phyloP scores from a whole-genome alignment of 2,797 vertebrate genomes.

The Alca torda region DNA sequence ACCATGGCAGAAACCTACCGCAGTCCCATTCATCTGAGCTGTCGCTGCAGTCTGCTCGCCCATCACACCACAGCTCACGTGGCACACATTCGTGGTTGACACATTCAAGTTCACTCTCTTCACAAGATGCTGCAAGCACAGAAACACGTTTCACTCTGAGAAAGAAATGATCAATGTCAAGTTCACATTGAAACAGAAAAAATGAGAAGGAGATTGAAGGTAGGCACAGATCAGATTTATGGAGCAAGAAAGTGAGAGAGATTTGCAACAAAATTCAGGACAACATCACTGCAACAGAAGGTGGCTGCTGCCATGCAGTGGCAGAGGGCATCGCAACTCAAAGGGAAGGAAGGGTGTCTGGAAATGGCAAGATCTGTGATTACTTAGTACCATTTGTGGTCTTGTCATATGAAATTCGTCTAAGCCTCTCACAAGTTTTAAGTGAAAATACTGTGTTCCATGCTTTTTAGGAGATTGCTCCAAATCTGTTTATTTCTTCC shows the following conservation, averaged over 20 bases:
- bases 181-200: background rate
- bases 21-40: constrained; percentile 95
- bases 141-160: background rate
- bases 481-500: background rate
- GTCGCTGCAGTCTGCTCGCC: constrained; percentile 86
- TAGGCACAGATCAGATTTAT: background rate
- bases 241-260: background rate
- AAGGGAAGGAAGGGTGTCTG: background rate
- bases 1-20: constrained; percentile 75
- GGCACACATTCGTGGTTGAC: constrained; percentile 89
- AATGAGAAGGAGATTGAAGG: background rate
- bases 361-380: background rate
- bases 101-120: constrained; percentile 85
- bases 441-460: background rate
- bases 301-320: background rate
- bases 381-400: background rate
- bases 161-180: background rate
- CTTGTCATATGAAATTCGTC: background rate
- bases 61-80: constrained; percentile 89
- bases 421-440: background rate
- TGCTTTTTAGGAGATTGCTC: background rate
- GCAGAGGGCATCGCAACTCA: background rate
- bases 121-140: constrained; percentile 82
- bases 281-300: background rate
- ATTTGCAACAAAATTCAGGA: background rate